Conservation (phyloP, 2,797 vertebrate genomes). For the Mormyrops attenuatus region DNA sequence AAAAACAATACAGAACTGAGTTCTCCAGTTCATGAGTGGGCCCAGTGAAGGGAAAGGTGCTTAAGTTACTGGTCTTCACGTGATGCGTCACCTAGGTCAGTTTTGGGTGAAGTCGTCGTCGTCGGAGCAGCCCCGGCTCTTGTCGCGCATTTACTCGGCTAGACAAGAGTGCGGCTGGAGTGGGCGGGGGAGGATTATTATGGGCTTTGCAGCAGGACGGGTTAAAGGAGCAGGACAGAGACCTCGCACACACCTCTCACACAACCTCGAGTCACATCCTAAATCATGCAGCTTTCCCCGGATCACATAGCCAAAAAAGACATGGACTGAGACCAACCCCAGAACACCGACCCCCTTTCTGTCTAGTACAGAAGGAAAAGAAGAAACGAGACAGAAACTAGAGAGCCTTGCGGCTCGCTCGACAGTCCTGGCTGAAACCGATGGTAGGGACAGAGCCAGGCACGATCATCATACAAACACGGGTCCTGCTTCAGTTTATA, state of each 20-base stretch:
- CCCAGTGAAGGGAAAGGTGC: not conserved
- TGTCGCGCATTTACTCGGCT: conserved; percentile 22
- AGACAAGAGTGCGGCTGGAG: conserved; percentile 32
- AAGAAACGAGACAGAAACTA: conserved; percentile 49
- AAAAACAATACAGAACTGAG: conserved; percentile 11
- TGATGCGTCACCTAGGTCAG: not conserved
- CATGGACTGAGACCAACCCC: conserved; percentile 36
- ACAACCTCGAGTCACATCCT: conserved; percentile 40
- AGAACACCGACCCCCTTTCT: conserved; percentile 40
- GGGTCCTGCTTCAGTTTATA: not conserved
- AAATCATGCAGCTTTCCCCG: conserved; percentile 48
- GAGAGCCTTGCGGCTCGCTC: conserved; percentile 49
- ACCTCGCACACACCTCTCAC: conserved; percentile 20
- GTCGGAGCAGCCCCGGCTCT: conserved; percentile 12
- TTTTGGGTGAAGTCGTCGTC: conserved; percentile 58
- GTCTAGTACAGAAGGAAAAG: conserved; percentile 35
- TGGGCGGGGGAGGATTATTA: conserved; percentile 42
- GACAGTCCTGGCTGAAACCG: conserved; percentile 46
- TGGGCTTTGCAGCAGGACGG: conserved; percentile 42
- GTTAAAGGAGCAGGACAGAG: not conserved
- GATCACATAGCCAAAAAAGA: conserved; percentile 27
- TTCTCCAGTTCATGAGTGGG: conserved; percentile 23
- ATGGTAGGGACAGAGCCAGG: conserved; percentile 34
- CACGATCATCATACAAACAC: conserved; percentile 19
- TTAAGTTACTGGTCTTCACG: not conserved